phyloP scores from a whole-genome alignment of 1,140 invertebrate species.

The Cataglyphis hispanica region DNA sequence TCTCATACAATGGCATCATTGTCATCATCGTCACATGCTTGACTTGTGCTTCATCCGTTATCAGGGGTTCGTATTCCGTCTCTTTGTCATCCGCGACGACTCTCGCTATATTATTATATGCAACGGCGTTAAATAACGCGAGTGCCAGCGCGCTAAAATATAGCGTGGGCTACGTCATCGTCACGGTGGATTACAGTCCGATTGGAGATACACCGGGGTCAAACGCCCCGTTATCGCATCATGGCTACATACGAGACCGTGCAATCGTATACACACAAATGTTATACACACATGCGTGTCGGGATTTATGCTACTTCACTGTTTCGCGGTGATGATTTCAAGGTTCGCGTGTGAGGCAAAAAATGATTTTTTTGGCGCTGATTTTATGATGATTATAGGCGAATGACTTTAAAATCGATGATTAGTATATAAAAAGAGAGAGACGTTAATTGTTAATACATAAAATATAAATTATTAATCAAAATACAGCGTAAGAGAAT shows the following conservation, averaged over 20 bases:
- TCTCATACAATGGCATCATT: background rate
- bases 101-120: background rate
- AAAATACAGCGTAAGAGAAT: background rate
- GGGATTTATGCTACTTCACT: background rate
- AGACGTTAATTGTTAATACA: background rate
- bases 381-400: background rate
- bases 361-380: background rate
- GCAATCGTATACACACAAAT: background rate
- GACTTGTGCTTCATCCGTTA: conserved; percentile 43
- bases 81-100: background rate
- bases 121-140: conserved; percentile 50
- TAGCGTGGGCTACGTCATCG: conserved; percentile 66
- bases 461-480: background rate
- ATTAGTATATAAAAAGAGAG: background rate
- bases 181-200: conserved; percentile 75
- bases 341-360: background rate
- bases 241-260: conserved; percentile 11
- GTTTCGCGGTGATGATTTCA: background rate
- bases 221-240: conserved; percentile 77
- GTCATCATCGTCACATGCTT: conserved; percentile 48
- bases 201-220: conserved; percentile 76
- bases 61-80: conserved; percentile 10
- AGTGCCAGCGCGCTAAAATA: conserved; percentile 27
- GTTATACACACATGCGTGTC: too few relatives aligned
- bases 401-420: background rate